Evolutionary conservation across 2,797 vertebrate genomes (phyloP).

Genomic region (Neoniphon sammara): DNA sequence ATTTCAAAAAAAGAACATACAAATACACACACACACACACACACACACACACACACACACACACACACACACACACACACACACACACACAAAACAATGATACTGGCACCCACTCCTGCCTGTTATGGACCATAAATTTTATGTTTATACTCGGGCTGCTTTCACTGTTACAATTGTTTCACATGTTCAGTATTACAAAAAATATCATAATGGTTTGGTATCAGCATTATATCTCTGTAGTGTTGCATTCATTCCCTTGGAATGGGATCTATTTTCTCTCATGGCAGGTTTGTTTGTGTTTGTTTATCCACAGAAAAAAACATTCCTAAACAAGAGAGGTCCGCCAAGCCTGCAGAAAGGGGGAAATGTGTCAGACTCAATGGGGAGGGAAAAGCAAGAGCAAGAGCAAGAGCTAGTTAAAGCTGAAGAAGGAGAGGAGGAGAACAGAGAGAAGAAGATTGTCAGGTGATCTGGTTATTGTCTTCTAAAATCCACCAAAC

Average conservation of each 20-base stretch:
- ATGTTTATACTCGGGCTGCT: too few relatives aligned
- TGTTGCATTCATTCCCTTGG: not conserved
- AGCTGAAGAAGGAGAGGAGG: slow-evolving; percentile 57
- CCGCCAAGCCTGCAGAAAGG: slow-evolving; percentile 68
- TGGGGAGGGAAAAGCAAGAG: slow-evolving; percentile 52
- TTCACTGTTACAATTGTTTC: too few relatives aligned
- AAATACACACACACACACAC: not conserved
- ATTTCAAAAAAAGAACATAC: too few relatives aligned
- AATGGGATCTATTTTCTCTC: not conserved
- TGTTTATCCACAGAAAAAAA: slow-evolving; percentile 73
- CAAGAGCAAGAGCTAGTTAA: slow-evolving; percentile 43
- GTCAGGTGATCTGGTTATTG: slow-evolving; percentile 82
- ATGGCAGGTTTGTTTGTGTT: not conserved
- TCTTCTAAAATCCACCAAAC: not conserved
- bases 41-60: not conserved
- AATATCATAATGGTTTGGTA: too few relatives aligned
- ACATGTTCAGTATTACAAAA: too few relatives aligned
- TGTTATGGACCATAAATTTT: too few relatives aligned
- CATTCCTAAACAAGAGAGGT: slow-evolving; percentile 72
- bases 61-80: too few relatives aligned
- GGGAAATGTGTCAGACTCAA: slow-evolving; percentile 69
- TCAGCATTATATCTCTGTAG: not conserved
- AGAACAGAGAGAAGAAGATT: slow-evolving; percentile 77
- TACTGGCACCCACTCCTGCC: too few relatives aligned
- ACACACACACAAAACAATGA: too few relatives aligned